Evolutionary conservation across 1,140 invertebrate genomes (phyloP), one percentile per base, ranked within the genome.

Genomic region (Tribolium castaneum): DNA sequence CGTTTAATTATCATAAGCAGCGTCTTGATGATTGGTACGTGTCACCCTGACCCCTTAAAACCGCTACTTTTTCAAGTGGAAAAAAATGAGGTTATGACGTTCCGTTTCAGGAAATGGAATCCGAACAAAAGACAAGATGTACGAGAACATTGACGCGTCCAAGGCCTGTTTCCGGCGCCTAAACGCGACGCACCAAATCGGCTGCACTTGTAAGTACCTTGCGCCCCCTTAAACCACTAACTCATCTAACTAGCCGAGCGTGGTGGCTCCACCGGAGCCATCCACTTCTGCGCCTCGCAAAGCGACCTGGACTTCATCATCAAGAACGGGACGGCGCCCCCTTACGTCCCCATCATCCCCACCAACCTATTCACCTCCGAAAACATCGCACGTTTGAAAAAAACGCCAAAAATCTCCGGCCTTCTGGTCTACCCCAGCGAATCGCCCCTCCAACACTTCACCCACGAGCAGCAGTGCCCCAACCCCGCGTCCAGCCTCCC

Each of bases 141-240:
- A 97, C 85, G 90, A 92, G 82, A 86, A 91, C 6, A 91, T 97
- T 50, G 88, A 92, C 81, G 92, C 92, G 50, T 89, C 90, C 56
- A 89, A 92, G 76, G 92, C 92, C 62, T 98, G 97, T 89, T 97
- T 97, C 85, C 90, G 96, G 81, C 89, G 95, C 80, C 87, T 98
- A 45, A 98, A 98, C 90, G 95, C 92, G 52, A 98, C 97, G 13
- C 95, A 98, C 90, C 95, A 97, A 86, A 93, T 95, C 84, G 97
- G 97, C 75, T 98, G 97, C 87, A 92, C 94, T 39, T 96, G 95
- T 95, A 90, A 92, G 92, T 92, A 82, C 16, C 39, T 80, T 70
- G 70, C 51, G 49, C 76, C 35, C 49, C 51, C 59, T 6, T 66
- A 1, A 62, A 45, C 13, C 39, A 3, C 59, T 52, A 51, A 75